phyloP scores from a whole-genome alignment of 2,797 vertebrate species.

The Xiphophorus birchmanni region DNA sequence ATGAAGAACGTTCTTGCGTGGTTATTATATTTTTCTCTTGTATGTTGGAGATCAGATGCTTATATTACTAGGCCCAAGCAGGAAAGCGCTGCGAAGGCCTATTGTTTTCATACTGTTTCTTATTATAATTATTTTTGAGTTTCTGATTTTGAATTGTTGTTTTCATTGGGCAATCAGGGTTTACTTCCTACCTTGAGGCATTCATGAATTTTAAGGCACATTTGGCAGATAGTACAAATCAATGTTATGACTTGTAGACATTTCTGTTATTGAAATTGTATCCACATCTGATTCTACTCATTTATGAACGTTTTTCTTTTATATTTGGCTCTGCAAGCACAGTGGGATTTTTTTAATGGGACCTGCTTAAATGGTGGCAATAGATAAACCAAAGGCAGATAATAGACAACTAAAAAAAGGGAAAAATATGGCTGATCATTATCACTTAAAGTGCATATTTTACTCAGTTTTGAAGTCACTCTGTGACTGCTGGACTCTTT shows the following conservation, averaged over 20 bases:
- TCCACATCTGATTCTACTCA: neutral
- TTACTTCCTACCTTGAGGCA: neutral
- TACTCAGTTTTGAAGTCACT: slow-evolving; percentile 1
- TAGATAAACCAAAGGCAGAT: neutral
- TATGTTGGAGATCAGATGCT: neutral
- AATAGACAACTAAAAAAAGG: neutral
- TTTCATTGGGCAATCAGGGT: neutral
- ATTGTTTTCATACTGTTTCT: too few relatives aligned
- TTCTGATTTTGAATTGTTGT: slow-evolving; percentile 1
- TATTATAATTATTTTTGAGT: neutral
- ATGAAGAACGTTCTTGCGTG: neutral
- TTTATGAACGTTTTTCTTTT: neutral
- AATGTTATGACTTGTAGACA: neutral
- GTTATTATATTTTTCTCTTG: neutral
- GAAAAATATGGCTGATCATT: neutral
- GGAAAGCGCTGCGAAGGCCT: too few relatives aligned
- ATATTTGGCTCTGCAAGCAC: neutral
- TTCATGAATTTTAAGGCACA: neutral
- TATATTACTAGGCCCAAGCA: neutral
- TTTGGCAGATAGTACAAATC: neutral
- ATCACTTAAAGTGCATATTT: neutral
- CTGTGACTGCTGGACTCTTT: slow-evolving; percentile 1
- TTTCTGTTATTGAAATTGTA: neutral
- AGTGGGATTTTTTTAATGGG: slow-evolving; percentile 1
- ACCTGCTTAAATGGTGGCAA: slow-evolving; percentile 1